phyloP scores from a whole-genome alignment of 2,888 invertebrate species.

The Phengaris arion region DNA sequence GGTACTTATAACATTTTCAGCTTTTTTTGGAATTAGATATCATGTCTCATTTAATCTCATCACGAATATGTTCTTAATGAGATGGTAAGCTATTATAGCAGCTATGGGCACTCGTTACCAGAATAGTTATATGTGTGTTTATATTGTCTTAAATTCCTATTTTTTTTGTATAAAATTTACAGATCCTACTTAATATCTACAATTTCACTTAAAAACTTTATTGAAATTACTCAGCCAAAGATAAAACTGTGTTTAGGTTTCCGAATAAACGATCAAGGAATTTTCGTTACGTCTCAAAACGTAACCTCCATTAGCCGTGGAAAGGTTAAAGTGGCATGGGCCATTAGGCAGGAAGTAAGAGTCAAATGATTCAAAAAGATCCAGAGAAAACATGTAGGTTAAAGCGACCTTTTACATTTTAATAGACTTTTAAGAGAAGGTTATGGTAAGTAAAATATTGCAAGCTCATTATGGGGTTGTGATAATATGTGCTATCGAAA shows the following conservation, averaged over 20 bases:
- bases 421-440: neutral
- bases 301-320: constrained; percentile 3
- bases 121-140: no score
- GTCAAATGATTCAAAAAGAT: neutral
- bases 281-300: constrained; percentile 5
- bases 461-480: neutral
- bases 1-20: no score
- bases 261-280: neutral
- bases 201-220: neutral
- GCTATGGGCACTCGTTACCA: no score
- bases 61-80: no score
- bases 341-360: constrained; percentile 1
- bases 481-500: neutral
- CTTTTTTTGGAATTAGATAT: no score
- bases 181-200: no score
- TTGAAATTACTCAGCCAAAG: neutral
- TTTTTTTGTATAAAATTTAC: no score
- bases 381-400: constrained; percentile 6
- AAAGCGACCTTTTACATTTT: neutral
- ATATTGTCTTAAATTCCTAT: no score
- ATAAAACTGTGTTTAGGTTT: neutral
- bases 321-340: constrained; percentile 11
- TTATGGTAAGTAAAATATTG: neutral
- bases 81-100: no score
- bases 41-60: no score